Conservation (phyloP, 2,113 vertebrate genomes). For the Macquaria ambigua region DNA sequence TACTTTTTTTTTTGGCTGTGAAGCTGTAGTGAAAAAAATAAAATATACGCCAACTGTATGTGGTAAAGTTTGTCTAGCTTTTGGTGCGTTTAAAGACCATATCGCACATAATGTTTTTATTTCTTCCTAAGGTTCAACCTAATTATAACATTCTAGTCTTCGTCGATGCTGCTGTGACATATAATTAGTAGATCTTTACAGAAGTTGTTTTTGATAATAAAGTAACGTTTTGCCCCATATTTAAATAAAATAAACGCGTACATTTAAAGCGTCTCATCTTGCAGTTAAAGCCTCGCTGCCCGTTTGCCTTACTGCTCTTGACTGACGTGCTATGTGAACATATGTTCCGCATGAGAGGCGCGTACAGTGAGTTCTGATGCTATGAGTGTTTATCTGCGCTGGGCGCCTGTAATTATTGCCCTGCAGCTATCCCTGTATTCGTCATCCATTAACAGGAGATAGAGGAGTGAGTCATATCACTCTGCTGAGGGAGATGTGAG, state of each 20-base stretch:
- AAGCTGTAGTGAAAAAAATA: not conserved
- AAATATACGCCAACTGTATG: too few species aligned
- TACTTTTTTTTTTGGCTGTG: not conserved
- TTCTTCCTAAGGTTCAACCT: not conserved
- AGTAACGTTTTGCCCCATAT: not conserved
- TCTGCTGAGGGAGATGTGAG: slow-evolving; percentile 35
- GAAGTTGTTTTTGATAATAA: not conserved
- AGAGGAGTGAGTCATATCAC: slow-evolving; percentile 69
- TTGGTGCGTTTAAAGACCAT: not conserved
- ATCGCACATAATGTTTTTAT: not conserved
- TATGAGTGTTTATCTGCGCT: slow-evolving; percentile 19
- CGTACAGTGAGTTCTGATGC: not conserved
- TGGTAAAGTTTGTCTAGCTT: not conserved
- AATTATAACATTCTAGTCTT: not conserved
- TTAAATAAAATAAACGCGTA: not conserved
- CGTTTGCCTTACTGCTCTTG: not conserved
- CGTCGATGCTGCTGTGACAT: too few species aligned
- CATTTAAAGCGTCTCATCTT: not conserved
- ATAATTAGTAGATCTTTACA: fast-evolving
- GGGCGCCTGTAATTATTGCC: slow-evolving; percentile 66
- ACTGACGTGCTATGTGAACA: not conserved
- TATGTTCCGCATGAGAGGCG: not conserved
- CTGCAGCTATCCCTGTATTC: slow-evolving; percentile 57
- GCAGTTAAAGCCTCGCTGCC: not conserved
- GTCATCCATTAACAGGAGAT: slow-evolving; percentile 73